Conservation (phyloP, 23 tunicate genomes). For the Aplidium turbinatum region DNA sequence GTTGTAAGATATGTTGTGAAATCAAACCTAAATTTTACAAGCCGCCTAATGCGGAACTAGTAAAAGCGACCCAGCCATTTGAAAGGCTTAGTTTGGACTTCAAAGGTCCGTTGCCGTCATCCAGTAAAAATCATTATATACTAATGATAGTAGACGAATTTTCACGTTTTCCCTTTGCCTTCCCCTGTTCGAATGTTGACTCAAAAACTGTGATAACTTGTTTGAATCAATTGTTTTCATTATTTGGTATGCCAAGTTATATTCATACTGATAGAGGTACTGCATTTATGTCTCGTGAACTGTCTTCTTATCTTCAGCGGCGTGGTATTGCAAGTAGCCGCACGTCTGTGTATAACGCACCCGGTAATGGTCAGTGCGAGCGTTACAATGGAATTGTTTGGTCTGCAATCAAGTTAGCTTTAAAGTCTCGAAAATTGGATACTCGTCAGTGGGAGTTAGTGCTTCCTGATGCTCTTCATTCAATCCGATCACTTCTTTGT, state of each 20-base stretch:
- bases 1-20: slow-evolving; percentile 15
- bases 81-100: slow-evolving; percentile 3
- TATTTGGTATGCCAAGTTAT: slow-evolving; percentile 6
- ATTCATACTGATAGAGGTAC: slow-evolving; percentile 24
- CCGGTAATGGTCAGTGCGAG: slow-evolving; percentile 30
- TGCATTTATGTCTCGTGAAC: slow-evolving; percentile 13
- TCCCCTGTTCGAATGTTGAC: slow-evolving; percentile 1
- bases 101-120: slow-evolving; percentile 23
- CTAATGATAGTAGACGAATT: slow-evolving; percentile 19
- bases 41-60: slow-evolving; percentile 3
- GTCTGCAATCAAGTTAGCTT: background rate
- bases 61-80: slow-evolving; percentile 30
- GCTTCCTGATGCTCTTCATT: slow-evolving; percentile 15
- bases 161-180: slow-evolving; percentile 25
- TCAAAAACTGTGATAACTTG: background rate
- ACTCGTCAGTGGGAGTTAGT: slow-evolving; percentile 18
- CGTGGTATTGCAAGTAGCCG: slow-evolving; percentile 24
- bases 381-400: slow-evolving; percentile 22
- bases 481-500: slow-evolving; percentile 9
- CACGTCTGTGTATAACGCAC: slow-evolving; percentile 18
- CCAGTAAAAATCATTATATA: slow-evolving; percentile 13
- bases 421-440: slow-evolving; percentile 12
- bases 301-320: background rate
- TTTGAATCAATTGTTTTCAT: background rate
- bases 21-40: slow-evolving; percentile 26